Evolutionary conservation across 2,888 invertebrate genomes (phyloP).

Genomic region (Rosalia funebris): DNA sequence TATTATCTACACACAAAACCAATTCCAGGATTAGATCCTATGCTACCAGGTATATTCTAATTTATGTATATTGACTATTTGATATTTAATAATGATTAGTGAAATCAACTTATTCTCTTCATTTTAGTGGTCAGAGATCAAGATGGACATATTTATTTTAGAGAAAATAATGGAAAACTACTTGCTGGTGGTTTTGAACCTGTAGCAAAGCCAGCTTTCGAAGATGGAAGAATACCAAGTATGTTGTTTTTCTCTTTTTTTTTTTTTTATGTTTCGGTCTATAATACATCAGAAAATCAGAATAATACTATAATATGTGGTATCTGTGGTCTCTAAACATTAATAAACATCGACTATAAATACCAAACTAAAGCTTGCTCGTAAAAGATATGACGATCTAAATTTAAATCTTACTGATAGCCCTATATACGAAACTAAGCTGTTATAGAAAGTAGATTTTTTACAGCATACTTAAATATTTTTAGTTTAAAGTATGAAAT

Average conservation of each 20-base stretch:
- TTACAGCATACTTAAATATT: no score
- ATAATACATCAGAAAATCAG: no score
- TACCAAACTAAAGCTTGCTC: no score
- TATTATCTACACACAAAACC: slow-evolving; percentile 91
- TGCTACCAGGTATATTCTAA: slow-evolving; percentile 76
- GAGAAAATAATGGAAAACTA: slow-evolving; percentile 85
- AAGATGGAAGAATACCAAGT: slow-evolving; percentile 76
- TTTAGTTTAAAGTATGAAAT: no score
- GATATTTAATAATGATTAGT: background rate
- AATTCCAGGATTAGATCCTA: slow-evolving; percentile 77
- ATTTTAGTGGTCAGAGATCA: slow-evolving; percentile 81
- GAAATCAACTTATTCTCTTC: background rate
- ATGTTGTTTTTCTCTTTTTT: slow-evolving; percentile 31
- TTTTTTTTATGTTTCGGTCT: no score
- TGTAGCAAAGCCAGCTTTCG: slow-evolving; percentile 89
- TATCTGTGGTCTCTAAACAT: no score
- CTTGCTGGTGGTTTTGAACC: slow-evolving; percentile 93
- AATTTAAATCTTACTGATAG: no score
- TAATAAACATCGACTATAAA: no score
- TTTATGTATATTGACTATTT: background rate
- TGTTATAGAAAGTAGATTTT: no score
- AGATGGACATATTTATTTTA: slow-evolving; percentile 87
- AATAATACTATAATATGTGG: no score
- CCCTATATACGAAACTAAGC: no score
- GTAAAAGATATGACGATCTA: no score